Conservation (phyloP, 1,140 invertebrate genomes). For the Procambarus clarkii region DNA sequence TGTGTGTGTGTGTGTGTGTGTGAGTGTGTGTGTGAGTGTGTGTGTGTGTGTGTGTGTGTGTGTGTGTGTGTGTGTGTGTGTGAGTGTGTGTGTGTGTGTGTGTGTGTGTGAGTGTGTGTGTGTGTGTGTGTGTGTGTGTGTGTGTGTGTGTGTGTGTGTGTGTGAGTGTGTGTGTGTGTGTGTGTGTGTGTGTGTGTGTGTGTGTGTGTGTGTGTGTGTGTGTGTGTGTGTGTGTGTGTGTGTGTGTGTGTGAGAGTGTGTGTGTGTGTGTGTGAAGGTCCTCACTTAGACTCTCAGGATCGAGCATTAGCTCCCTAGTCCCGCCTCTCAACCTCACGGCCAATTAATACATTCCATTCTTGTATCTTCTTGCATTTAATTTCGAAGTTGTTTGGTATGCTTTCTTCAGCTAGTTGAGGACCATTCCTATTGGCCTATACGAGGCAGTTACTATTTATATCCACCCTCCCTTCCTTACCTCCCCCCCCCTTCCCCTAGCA, state of each 20-base stretch:
- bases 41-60: background rate
- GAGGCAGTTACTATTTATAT: too few species aligned
- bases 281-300: background rate
- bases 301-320: too few species aligned
- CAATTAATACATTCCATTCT: too few species aligned
- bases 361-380: too few species aligned
- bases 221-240: slow-evolving; percentile 35
- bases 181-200: slow-evolving; percentile 22
- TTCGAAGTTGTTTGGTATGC: too few species aligned
- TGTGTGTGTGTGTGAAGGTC: slow-evolving; percentile 1
- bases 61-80: slow-evolving; percentile 19
- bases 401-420: too few species aligned
- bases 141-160: slow-evolving; percentile 10
- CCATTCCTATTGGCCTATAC: too few species aligned
- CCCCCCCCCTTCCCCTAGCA: too few species aligned
- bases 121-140: slow-evolving; percentile 10
- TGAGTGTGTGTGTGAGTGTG: background rate
- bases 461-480: too few species aligned
- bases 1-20: background rate
- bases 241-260: slow-evolving; percentile 30
- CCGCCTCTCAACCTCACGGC: too few species aligned
- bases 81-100: slow-evolving; percentile 23
- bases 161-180: slow-evolving; percentile 16
- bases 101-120: slow-evolving; percentile 21
- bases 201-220: slow-evolving; percentile 34